These are phyloP conservation scores for Ormia ochracea DNA, from an alignment of 2,888 invertebrate species.

Conservation along the genomic window DNA sequence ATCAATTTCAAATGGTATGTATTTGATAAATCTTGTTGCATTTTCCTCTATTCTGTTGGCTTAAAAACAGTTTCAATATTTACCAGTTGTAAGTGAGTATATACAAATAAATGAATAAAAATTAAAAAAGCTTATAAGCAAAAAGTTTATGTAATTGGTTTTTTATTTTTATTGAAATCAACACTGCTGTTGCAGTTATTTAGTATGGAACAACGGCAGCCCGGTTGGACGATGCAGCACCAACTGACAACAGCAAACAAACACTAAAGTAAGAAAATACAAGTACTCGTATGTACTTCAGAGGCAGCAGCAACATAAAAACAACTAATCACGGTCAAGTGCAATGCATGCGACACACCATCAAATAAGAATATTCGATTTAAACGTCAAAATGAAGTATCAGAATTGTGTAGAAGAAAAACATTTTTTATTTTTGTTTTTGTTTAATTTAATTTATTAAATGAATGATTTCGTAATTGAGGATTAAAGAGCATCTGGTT, in stretches of 20 bases:
- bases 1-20: slow-evolving; percentile 26
- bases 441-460: neutral
- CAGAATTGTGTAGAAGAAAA: slow-evolving; percentile 13
- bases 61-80: slow-evolving; percentile 33
- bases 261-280: neutral
- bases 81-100: slow-evolving; percentile 6
- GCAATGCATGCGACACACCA: slow-evolving; percentile 58
- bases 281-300: neutral
- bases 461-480: neutral
- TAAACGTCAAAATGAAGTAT: slow-evolving; percentile 3
- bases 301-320: slow-evolving; percentile 37
- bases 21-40: slow-evolving; percentile 26
- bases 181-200: slow-evolving; percentile 24
- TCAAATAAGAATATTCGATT: slow-evolving; percentile 5
- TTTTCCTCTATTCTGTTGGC: neutral
- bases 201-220: neutral
- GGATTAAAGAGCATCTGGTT: neutral
- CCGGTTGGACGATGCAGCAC: slow-evolving; percentile 45
- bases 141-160: neutral
- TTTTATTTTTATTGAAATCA: neutral
- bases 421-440: neutral
- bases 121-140: slow-evolving; percentile 6
- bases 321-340: slow-evolving; percentile 63
- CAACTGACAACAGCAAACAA: neutral
- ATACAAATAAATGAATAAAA: neutral